Conservation (phyloP, 2,113 vertebrate genomes). For the Hyperopisus bebe region DNA sequence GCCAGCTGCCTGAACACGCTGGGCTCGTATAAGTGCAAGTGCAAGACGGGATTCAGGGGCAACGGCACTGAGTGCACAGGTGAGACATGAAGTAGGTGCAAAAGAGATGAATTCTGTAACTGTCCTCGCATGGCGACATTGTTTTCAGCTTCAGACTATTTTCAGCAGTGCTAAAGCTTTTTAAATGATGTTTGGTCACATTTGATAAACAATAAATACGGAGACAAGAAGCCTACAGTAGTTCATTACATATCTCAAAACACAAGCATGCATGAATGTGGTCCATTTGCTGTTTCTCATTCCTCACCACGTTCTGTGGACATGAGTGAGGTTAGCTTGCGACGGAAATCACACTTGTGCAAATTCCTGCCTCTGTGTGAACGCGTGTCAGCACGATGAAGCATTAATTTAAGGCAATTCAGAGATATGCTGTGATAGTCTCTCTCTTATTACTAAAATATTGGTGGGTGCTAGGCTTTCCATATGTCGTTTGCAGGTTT, state of each 20-base stretch:
- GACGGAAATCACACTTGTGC: constrained; percentile 53
- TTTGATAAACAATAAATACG: neutral
- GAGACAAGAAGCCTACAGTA: neutral
- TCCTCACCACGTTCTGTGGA: constrained; percentile 37
- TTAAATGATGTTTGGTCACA: neutral
- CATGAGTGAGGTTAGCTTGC: constrained; percentile 26
- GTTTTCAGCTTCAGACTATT: neutral
- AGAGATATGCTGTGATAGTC: constrained; percentile 18
- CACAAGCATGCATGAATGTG: constrained; percentile 24
- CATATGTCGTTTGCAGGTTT: neutral
- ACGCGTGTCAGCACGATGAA: constrained; percentile 22
- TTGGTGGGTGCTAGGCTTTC: neutral
- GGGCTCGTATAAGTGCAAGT: constrained; percentile 87
- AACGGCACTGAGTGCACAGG: constrained; percentile 78
- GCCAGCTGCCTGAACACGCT: constrained; percentile 81
- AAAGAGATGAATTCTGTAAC: no score
- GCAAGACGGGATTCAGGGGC: constrained; percentile 81
- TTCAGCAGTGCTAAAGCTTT: neutral
- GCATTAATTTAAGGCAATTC: constrained; percentile 7
- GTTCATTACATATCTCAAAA: constrained; percentile 27
- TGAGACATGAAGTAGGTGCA: constrained; percentile 52
- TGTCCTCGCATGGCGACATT: no score
- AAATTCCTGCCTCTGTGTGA: constrained; percentile 38
- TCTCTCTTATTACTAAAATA: constrained; percentile 25
- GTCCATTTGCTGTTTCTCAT: constrained; percentile 46